Base-by-base conservation (phyloP, 37 sponge, comb jelly and placozoan genomes). In the Oopsacas minuta region DNA sequence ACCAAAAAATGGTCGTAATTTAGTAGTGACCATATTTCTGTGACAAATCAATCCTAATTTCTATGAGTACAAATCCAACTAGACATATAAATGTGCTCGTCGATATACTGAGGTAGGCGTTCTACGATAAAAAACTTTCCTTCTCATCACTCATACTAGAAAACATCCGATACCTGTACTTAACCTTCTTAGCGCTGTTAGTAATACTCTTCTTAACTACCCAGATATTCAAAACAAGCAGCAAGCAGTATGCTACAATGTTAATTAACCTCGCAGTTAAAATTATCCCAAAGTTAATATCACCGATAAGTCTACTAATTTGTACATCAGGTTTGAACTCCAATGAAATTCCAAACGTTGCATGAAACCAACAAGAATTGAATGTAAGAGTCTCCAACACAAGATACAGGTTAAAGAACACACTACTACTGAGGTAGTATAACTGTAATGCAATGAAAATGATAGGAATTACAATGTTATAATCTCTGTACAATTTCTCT, bases 341-440 rank as follows among this genome's bases (percentile, higher is more conserved):
- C 32, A 25, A 61, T 3, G 22, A 34, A 12, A 61, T 61, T 3
- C 22, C 22, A 34, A 61, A 61, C 28, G 22, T 61, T 25, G 28
- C 75, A 20, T 34, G 32, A 25, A 61, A 61, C 75, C 75, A 61
- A 61, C 75, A 61, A 25, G 75, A 61, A 61, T 61, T 61, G 75
- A 61, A 61, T 25, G 30, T n/a, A n/a, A 61, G 7, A n/a, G 75
- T 25, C 75, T 61, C 75, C 20, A 61, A 25, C 30, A 61, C 5
- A 25, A 61, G 75, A 12, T 61, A n/a, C 22, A 61, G 28, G 30
- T 61, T 61, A 5, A 20, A 61, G 75, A 61, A 61, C 22, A 61
- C 75, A 61, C 7, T n/a, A 12, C 75, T 61, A 61, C 75, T 61
- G 22, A 12, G 5, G 75, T 61, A 61, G 75, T 61, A 61, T 12